A percentile compares a stretch with the other conserved stretches of the same genome.
Evolutionary conservation across 2,113 vertebrate genomes (phyloP).

Genomic region (Sphaerodactylus townsendi): DNA sequence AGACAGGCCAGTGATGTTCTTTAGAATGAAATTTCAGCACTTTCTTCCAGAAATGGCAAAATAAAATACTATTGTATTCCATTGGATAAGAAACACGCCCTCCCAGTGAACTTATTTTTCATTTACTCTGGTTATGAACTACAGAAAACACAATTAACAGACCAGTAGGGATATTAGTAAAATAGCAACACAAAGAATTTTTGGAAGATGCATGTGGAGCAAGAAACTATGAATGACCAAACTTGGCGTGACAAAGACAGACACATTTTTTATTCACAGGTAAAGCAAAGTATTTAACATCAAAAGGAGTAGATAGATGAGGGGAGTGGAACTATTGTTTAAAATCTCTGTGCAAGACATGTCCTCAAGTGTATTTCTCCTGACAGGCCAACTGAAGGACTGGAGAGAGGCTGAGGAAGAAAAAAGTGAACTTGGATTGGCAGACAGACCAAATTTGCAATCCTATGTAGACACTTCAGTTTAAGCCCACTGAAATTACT

Average conservation of each 20-base stretch:
- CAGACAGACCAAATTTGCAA: no score
- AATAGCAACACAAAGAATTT: conserved; percentile 26
- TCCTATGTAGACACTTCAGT: neutral
- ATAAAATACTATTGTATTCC: conserved; percentile 15
- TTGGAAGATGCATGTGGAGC: neutral
- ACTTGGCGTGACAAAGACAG: no score
- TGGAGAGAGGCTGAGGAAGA: neutral
- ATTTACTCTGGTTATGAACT: conserved; percentile 32
- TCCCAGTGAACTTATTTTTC: neutral
- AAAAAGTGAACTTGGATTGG: neutral
- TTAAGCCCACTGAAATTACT: no score
- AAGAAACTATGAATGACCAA: conserved; percentile 34
- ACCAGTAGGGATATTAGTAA: conserved; percentile 13
- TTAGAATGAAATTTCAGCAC: conserved; percentile 17
- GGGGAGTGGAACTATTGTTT: neutral
- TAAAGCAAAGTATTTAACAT: neutral
- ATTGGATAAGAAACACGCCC: neutral
- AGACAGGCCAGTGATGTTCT: neutral
- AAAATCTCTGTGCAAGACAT: no score
- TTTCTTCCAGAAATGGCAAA: neutral
- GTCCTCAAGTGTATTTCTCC: no score
- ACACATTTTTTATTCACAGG: neutral
- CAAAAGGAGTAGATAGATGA: neutral
- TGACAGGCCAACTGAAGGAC: neutral
- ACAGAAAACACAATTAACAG: neutral